Base-by-base conservation (phyloP, 2,888 invertebrate genomes). In the Lasioglossum malachurum region DNA sequence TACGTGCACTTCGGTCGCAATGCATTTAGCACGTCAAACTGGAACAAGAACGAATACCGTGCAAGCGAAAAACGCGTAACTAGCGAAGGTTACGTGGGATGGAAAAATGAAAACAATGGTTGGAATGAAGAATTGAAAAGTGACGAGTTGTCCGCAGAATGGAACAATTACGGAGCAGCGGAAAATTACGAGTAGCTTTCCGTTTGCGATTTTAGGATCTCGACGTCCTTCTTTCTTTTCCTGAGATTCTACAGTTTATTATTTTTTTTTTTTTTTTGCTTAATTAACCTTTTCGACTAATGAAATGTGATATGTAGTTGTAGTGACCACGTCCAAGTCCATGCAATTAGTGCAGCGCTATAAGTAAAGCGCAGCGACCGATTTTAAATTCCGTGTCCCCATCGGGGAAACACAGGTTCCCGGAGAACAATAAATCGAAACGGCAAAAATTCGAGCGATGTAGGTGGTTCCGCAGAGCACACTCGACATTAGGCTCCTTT, bases 401-500 rank as follows among this genome's bases (percentile, higher is more conserved):
- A 35, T 16, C n/a, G 12, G 14, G 14, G 4, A 71, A 53, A n/a
- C 41, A 44, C n/a, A 8, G 31, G 10, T 79, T 46, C 27, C 46
- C 35, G 5, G 60, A 19, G 27, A n/a, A 23, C 44, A 38, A 35
- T 35, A 74, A 74, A 79, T 79, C 35, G 46, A n/a, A 69, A 69
- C 38, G 46, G 46, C 64, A 75, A 46, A 79, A 46, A 71, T 69
- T 19, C 27, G 57, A 71, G 38, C 53, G 12, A 57, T 71, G 46
- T n/a, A 53, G 27, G 73, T 60, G 27, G 80, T 38, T n/a, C 16
- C 67, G 75, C 46, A 38, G 16, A 38, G 38, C 35, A 74, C 35
- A 71, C 71, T 76, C 64, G 67, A 79, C 73, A 67, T 79, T 82
- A 75, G 53, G 69, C 76, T 57, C 31, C 53, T 76, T 76, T 69